Base-by-base conservation (phyloP, 2,113 vertebrate genomes). In the Balaenoptera acutorostrata region DNA sequence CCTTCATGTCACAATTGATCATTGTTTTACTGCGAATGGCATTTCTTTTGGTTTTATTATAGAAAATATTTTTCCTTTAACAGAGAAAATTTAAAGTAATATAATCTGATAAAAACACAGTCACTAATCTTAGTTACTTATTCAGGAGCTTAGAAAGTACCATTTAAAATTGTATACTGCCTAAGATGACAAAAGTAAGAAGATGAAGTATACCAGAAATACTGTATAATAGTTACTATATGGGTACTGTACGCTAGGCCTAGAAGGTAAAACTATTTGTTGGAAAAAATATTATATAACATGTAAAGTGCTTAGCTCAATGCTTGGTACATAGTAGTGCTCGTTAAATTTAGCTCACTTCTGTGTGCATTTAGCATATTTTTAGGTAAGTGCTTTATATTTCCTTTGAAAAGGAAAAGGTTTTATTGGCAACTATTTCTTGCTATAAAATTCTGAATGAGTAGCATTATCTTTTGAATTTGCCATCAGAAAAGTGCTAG, bases 381-480 rank as follows among this genome's bases (percentile, higher is more conserved):
- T 94, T 91, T 86, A 80, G 63, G 87, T 94, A 89, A 83, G 90
- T 41, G 31, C 41, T 88, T 90, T 57, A 55, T 87, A 49, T 87
- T 86, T 80, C 71, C 69, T 94, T 94, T 78, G 46, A 93, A 80
- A 88, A 33, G 74, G 52, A 96, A 97, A 80, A 15, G 81, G 4
- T 74, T 89, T 98, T 33, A 64, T 83, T 97, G 96, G 93, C 12
- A 75, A 93, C 57, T 81, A 82, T 96, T 95, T 96, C 41, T 97
- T 94, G n/a, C 61, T 46, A 31, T 6, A 2, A 93, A 72, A 63
- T 97, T 98, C 94, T 94, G n/a, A 82, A 75, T 97, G 87, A 15
- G 46, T 88, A 71, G 72, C 83, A 55, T 52, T 96, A 90, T 96
- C 15, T 41, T 97, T 82, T 98, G 93, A 95, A 87, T 98, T 98